These are phyloP conservation scores for Pachypeltis micranthus DNA, from an alignment of 1,140 invertebrate genomes.

Conservation along the genomic window DNA sequence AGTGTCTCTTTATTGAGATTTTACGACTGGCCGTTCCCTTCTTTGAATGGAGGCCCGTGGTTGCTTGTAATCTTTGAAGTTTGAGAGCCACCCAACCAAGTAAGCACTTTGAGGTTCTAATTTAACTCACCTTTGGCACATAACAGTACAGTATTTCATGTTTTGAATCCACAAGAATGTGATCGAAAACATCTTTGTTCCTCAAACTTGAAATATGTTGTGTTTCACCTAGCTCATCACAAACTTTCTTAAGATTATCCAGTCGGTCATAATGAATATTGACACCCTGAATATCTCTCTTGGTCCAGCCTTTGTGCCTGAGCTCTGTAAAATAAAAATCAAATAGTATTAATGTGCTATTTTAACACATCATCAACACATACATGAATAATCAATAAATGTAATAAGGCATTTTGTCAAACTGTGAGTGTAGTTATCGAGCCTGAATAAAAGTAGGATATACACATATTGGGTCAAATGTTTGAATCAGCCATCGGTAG, in stretches of 20 bases:
- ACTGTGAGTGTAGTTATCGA: too few relatives aligned
- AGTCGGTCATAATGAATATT: slow-evolving; percentile 25
- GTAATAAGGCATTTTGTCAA: neutral
- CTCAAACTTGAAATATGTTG: slow-evolving; percentile 17
- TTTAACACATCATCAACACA: neutral
- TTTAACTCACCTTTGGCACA: slow-evolving; percentile 69
- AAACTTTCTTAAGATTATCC: slow-evolving; percentile 26
- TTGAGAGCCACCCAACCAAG: neutral
- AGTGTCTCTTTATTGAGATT: neutral
- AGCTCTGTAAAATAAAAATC: neutral
- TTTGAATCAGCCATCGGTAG: too few relatives aligned
- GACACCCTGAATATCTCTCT: neutral
- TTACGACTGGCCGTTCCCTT: too few relatives aligned
- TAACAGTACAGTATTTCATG: slow-evolving; percentile 81
- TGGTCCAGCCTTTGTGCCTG: neutral
- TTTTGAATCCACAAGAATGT: slow-evolving; percentile 66
- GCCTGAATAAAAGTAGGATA: too few relatives aligned
- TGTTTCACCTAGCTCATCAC: slow-evolving; percentile 13
- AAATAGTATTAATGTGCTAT: neutral
- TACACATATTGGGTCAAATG: too few relatives aligned
- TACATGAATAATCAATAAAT: neutral
- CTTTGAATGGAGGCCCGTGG: neutral
- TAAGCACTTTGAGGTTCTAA: neutral
- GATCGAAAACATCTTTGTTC: slow-evolving; percentile 39
- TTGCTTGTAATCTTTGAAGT: neutral